Evolutionary conservation across 2,888 invertebrate genomes (phyloP).

Genomic region (Drosophila algonquin): DNA sequence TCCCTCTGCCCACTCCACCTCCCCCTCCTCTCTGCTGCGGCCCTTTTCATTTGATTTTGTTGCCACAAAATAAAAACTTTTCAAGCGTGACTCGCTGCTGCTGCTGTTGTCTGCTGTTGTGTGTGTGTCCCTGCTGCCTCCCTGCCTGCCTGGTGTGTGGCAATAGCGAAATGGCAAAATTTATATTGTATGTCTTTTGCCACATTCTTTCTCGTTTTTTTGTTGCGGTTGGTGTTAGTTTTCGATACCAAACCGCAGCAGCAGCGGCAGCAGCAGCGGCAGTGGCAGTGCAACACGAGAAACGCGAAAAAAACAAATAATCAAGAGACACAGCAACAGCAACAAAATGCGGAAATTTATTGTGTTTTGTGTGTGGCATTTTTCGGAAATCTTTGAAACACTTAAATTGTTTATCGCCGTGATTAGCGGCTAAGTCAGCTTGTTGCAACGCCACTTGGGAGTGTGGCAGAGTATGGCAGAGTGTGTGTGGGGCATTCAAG

Average conservation of each 20-base stretch:
- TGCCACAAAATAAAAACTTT: conserved; percentile 75
- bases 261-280: conserved; percentile 11
- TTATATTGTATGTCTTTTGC: conserved; percentile 68
- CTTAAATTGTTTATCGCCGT: conserved; percentile 76
- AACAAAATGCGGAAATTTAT: conserved; percentile 77
- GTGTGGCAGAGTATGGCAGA: not conserved
- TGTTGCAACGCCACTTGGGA: conserved; percentile 52
- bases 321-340: conserved; percentile 46
- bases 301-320: conserved; percentile 3
- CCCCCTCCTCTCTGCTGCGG: conserved; percentile 31
- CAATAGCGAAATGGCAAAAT: conserved; percentile 70
- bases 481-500: conserved; percentile 9
- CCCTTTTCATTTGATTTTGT: conserved; percentile 74
- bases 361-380: conserved; percentile 50
- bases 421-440: conserved; percentile 62
- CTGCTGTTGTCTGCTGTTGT: conserved; percentile 20
- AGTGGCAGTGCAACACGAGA: conserved; percentile 36
- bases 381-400: conserved; percentile 73
- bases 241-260: conserved; percentile 63
- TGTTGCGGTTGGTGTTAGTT: conserved; percentile 49
- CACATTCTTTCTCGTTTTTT: conserved; percentile 53
- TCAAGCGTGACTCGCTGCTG: conserved; percentile 73
- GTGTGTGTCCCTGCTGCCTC: not conserved
- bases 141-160: conserved; percentile 45
- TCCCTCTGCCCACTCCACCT: not conserved